A percentile compares a stretch with the other conserved stretches of the same genome.
Conservation (phyloP, 2,113 vertebrate species). For the Cochlearius cochlearius region DNA sequence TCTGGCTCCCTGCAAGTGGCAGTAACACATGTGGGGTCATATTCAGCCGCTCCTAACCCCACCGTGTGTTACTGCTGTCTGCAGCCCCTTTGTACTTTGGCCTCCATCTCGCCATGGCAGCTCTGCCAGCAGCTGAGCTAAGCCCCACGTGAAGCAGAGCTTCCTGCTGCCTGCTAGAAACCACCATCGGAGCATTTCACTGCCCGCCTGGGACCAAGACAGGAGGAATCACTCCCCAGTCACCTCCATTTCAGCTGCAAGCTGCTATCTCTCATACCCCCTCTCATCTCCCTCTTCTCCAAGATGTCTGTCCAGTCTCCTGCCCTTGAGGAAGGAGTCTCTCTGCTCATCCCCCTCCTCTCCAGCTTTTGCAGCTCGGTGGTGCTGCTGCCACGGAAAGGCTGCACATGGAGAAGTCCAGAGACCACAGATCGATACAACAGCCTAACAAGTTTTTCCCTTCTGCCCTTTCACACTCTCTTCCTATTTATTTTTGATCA, state of each 20-base stretch:
- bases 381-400: not conserved
- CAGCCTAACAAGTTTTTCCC: accelerated
- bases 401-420: not conserved
- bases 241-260: not conserved
- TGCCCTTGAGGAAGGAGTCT: not conserved
- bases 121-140: not conserved
- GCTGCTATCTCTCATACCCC: not conserved
- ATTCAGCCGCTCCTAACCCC: not conserved
- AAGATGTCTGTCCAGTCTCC: not conserved
- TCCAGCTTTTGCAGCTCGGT: not conserved
- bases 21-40: accelerated
- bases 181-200: not conserved
- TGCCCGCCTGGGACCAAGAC: accelerated
- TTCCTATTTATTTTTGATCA: not conserved
- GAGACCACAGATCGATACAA: not conserved
- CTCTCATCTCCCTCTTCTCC: not conserved
- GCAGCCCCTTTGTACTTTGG: accelerated
- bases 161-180: not conserved
- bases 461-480: not conserved
- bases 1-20: not conserved
- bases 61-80: not conserved
- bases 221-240: not conserved
- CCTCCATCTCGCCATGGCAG: not conserved
- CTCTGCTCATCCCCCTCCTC: not conserved
- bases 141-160: not conserved